phyloP scores from a whole-genome alignment of 2,888 invertebrate genomes.

The Temnothorax rugatulus region DNA sequence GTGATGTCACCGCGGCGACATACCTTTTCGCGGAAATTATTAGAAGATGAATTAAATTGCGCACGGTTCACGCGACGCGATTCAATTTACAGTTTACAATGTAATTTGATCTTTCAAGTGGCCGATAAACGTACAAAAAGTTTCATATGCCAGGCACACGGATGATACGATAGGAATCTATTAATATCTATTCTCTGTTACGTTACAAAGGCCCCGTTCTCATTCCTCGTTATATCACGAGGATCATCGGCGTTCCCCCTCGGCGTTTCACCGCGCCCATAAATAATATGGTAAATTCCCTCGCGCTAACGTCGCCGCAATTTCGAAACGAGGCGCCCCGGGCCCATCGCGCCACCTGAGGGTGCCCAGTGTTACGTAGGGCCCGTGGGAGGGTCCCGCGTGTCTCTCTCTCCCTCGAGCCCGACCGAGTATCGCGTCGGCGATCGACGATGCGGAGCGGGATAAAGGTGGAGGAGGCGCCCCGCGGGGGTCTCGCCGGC shows the following conservation, averaged over 20 bases:
- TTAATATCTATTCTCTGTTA: constrained; percentile 42
- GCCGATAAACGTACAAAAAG: not conserved
- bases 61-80: not conserved
- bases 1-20: constrained; percentile 9
- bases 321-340: constrained; percentile 34
- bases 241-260: constrained; percentile 27
- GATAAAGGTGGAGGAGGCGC: constrained; percentile 74
- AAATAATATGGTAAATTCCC: constrained; percentile 32
- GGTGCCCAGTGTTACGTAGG: constrained; percentile 42
- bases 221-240: constrained; percentile 23
- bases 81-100: constrained; percentile 1
- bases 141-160: not conserved
- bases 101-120: not conserved
- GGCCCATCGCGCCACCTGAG: constrained; percentile 28
- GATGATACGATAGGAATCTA: constrained; percentile 24
- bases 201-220: constrained; percentile 22
- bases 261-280: not conserved
- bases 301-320: constrained; percentile 25
- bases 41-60: constrained; percentile 30
- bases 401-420: not conserved
- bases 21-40: constrained; percentile 29
- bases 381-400: constrained; percentile 25
- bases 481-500: constrained; percentile 74
- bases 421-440: constrained; percentile 57
- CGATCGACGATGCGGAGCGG: constrained; percentile 75